Percentiles rank a stretch among this genome's conserved stretches.
These are phyloP conservation scores for Crypturellus tataupa DNA, from an alignment of 2,797 vertebrate genomes.

Conservation along the genomic window DNA sequence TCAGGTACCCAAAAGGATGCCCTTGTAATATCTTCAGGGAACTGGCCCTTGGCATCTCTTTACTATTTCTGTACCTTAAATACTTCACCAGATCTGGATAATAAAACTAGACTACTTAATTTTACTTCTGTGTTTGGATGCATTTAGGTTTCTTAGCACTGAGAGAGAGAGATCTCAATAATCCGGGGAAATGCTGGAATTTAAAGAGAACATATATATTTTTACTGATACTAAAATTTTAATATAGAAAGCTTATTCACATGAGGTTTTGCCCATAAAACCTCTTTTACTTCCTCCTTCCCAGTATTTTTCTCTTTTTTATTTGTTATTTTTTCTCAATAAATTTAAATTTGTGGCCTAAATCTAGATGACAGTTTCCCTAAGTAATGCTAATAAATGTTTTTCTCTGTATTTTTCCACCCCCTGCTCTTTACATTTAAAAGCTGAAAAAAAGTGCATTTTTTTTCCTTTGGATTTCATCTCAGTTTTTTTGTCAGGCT, in stretches of 20 bases:
- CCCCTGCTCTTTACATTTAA: not conserved
- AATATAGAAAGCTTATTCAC: not conserved
- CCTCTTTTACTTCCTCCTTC: conserved; percentile 24
- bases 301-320: not conserved
- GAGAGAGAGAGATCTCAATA: not conserved
- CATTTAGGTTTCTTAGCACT: not conserved
- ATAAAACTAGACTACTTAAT: conserved; percentile 15
- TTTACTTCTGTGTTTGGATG: conserved; percentile 16
- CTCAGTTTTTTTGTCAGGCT: not conserved
- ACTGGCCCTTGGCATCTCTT: not conserved
- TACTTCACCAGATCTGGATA: not conserved
- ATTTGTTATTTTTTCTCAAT: not conserved
- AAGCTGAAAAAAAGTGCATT: not conserved
- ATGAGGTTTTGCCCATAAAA: not conserved
- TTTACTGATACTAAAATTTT: not conserved
- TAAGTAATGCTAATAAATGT: not conserved
- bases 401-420: not conserved
- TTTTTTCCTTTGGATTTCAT: not conserved
- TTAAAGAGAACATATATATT: not conserved
- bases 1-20: not conserved
- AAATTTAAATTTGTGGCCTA: not conserved
- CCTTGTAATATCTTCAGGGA: not conserved
- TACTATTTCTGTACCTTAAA: not conserved
- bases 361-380: not conserved
- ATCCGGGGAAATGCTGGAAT: not conserved